Conservation (phyloP, 2,113 vertebrate genomes). For the Sialia sialis region DNA sequence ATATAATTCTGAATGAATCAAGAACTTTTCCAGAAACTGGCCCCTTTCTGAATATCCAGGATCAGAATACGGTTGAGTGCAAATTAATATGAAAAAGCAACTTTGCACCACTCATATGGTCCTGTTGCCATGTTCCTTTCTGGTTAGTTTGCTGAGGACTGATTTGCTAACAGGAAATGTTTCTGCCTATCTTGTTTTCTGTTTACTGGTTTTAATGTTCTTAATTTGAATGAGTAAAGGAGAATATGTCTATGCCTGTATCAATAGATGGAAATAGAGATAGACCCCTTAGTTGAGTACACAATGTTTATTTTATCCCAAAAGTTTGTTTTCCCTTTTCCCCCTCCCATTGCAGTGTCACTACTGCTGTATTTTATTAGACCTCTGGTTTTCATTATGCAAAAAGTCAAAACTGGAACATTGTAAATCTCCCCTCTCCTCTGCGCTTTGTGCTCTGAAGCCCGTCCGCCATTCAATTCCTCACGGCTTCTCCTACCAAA, state of each 20-base stretch:
- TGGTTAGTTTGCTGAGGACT: not conserved
- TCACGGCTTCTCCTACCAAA: constrained; percentile 23
- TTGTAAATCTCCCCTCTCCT: constrained; percentile 54
- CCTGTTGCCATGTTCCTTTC: not conserved
- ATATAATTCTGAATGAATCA: not conserved
- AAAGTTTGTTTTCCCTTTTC: not conserved
- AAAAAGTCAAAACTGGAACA: constrained; percentile 56
- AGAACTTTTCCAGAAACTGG: not conserved
- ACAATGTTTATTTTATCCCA: not conserved
- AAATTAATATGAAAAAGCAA: not conserved
- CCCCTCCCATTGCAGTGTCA: not conserved
- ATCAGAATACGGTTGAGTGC: not conserved
- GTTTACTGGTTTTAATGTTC: not conserved
- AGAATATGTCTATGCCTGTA: not conserved
- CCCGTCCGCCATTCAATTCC: not conserved
- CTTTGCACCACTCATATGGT: not conserved
- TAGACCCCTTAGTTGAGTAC: not conserved
- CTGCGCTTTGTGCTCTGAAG: not conserved
- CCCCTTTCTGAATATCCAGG: not conserved
- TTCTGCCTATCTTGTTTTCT: not conserved
- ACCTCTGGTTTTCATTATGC: constrained; percentile 68
- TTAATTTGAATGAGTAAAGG: not conserved
- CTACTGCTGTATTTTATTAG: constrained; percentile 62
- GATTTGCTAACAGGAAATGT: not conserved
- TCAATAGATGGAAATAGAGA: not conserved